Percentiles rank a stretch among this genome's conserved stretches.
Conservation (phyloP, 2,797 vertebrate species). For the Euphonia xanthogaster region DNA sequence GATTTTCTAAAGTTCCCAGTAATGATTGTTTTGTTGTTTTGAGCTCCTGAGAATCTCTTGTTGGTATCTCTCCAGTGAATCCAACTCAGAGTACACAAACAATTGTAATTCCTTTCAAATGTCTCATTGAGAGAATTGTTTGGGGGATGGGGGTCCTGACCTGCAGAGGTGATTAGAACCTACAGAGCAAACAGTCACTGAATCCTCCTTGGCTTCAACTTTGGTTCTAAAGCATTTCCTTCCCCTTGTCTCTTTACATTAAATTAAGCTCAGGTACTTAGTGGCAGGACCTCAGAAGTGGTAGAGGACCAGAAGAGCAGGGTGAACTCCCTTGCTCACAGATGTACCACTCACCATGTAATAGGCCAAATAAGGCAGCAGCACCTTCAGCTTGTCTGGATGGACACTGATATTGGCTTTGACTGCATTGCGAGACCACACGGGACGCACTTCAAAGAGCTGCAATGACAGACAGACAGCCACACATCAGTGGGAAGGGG, state of each 20-base stretch:
- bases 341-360: slow-evolving; percentile 87
- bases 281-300: neutral
- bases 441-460: slow-evolving; percentile 85
- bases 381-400: slow-evolving; percentile 92
- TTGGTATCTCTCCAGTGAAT: neutral
- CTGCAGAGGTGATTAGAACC: neutral
- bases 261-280: neutral
- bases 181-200: neutral
- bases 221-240: neutral
- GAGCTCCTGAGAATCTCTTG: neutral
- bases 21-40: neutral
- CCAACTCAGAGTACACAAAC: neutral
- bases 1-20: neutral
- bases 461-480: slow-evolving; percentile 55
- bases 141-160: neutral
- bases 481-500: neutral
- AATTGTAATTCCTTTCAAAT: neutral
- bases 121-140: neutral
- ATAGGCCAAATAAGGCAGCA: slow-evolving; percentile 87
- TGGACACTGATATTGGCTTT: slow-evolving; percentile 91
- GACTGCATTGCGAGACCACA: slow-evolving; percentile 94
- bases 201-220: neutral
- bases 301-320: neutral
- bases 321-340: neutral
- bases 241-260: neutral